Percentiles rank a stretch among this genome's conserved stretches.
Evolutionary conservation across 2,888 invertebrate genomes (phyloP).

Genomic region (Chrysolina haemoptera): DNA sequence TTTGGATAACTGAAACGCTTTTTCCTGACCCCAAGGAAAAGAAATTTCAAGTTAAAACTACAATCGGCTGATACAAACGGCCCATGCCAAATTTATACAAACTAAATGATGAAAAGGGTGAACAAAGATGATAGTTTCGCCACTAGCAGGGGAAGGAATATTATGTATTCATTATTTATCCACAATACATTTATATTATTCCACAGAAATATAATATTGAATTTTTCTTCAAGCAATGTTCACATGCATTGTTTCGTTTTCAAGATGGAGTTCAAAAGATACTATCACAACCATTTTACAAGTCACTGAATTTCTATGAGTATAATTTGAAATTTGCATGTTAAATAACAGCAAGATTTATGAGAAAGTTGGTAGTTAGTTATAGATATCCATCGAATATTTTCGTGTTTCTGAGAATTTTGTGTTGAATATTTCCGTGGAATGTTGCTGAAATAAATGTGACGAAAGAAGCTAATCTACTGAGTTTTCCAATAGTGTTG

Average conservation of each 20-base stretch:
- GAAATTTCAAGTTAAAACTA: background rate
- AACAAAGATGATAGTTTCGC: background rate
- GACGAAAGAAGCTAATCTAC: no score
- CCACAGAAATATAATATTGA: no score
- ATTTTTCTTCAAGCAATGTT: no score
- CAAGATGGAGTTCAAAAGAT: no score
- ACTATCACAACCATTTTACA: background rate
- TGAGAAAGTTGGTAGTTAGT: background rate
- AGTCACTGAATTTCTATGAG: background rate
- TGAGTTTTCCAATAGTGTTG: no score
- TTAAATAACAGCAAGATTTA: background rate
- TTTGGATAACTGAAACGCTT: background rate
- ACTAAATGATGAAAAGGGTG: background rate
- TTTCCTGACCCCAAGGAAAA: background rate
- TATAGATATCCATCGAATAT: background rate
- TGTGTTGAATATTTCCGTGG: no score
- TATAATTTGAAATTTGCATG: slow-evolving; percentile 10
- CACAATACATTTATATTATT: no score
- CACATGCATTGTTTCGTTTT: no score
- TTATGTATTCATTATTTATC: background rate
- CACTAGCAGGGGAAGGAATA: background rate
- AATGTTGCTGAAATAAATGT: no score
- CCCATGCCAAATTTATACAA: background rate
- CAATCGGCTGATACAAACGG: background rate
- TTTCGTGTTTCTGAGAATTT: no score